Base-by-base conservation (phyloP, 2,797 vertebrate species). In the Emydoidea blandingii region DNA sequence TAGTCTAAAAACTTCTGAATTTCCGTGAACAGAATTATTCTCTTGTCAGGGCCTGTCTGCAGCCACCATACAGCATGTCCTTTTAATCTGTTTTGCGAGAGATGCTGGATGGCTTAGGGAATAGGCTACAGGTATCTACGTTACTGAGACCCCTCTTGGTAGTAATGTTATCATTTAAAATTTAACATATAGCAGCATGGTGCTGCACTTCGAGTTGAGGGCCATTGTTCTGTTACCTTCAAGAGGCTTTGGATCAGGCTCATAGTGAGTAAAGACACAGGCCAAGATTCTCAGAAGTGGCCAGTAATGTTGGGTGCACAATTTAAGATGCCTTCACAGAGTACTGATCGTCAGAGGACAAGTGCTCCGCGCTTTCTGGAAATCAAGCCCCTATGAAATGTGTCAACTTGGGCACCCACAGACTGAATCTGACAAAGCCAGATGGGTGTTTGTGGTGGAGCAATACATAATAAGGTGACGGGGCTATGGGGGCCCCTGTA, bases 211-310 rank as follows among this genome's bases (percentile, higher is more conserved):
- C 25, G 18, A 74, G 44, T 34, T n/a, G 6, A 47, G 49, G 57
- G 82, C 29, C 23, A 10, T 3, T 88, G 19, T 15, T 29, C 56
- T 44, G 56, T 56, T 81, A 65, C 50, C 50, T 5, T 4, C n/a
- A 27, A 81, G 41, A 50, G 81, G 44, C 25, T 2, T 11, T 8
- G 5, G 0, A 0, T 53, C 1, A 3, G 23, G n/a, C 56, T 15
- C n/a, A 14, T 14, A 54, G 34, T 23, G 3, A 52, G 57, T 54
- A 8, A 59, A 81, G 80, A 53, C 29, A 6, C 52, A 25, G 82
- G 72, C 79, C 1, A 2, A 49, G 53, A 49, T 18, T 47, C 59
- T 62, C 19, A 29, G n/a, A 84, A 62, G 57, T 65, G 31, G 2
- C 4, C 15, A 3, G 59, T n/a, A 65, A 65, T 65, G 15, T 65